Evolutionary conservation across 2,113 vertebrate genomes (phyloP).

Genomic region (Gallinago jamesoni): DNA sequence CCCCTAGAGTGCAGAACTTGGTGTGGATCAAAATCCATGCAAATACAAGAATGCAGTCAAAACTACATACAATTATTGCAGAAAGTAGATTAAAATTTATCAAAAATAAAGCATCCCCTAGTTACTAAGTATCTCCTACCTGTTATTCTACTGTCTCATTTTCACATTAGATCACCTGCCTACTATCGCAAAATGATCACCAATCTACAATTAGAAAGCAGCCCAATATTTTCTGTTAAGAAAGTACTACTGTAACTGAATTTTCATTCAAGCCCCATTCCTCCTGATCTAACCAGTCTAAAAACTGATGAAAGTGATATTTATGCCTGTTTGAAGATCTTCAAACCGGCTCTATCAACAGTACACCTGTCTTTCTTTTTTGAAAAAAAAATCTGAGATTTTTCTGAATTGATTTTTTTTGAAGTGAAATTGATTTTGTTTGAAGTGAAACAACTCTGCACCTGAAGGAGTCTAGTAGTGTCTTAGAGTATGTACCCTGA

Average conservation of each 20-base stretch:
- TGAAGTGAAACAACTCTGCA: neutral
- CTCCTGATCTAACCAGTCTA: neutral
- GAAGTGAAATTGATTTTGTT: neutral
- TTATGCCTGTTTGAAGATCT: neutral
- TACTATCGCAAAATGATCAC: neutral
- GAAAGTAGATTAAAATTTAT: neutral
- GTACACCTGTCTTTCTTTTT: neutral
- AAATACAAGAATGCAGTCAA: neutral
- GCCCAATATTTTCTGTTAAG: fast-evolving
- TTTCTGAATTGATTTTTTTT: neutral
- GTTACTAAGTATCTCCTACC: neutral
- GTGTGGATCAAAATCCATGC: neutral
- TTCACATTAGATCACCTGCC: neutral
- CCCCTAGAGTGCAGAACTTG: fast-evolving
- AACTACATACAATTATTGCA: neutral
- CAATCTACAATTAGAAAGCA: neutral
- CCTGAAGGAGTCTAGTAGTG: neutral
- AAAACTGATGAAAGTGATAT: neutral
- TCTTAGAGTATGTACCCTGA: neutral
- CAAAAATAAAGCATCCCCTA: neutral
- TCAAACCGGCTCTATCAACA: neutral
- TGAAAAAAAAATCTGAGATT: neutral
- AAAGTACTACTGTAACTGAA: neutral
- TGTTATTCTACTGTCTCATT: neutral
- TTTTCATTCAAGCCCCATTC: neutral